phyloP scores from a whole-genome alignment of 2,888 invertebrate species.

The Aphidoletes aphidimyza region DNA sequence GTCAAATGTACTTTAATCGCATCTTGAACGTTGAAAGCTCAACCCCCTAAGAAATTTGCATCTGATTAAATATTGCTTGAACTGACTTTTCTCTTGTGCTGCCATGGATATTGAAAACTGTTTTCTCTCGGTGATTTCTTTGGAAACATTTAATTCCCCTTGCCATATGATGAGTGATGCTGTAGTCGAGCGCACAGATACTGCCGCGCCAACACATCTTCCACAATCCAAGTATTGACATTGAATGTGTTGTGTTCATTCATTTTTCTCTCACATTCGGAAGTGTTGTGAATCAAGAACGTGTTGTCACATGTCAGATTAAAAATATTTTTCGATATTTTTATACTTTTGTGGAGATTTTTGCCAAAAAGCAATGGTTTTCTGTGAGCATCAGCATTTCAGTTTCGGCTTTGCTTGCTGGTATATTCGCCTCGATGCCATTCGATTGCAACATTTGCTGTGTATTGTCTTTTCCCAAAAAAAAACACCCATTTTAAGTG shows the following conservation, averaged over 20 bases:
- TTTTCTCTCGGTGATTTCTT: background rate
- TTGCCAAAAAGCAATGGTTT: background rate
- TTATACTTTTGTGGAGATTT: too few relatives aligned
- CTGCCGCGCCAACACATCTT: background rate
- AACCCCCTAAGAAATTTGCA: background rate
- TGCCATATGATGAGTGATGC: too few relatives aligned
- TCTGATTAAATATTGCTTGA: conserved; percentile 30
- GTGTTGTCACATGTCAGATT: conserved; percentile 43
- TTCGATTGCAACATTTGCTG: conserved; percentile 28
- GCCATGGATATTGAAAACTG: conserved; percentile 6
- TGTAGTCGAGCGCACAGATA: too few relatives aligned
- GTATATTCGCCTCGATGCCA: too few relatives aligned
- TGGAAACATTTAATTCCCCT: background rate
- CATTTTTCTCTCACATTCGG: background rate
- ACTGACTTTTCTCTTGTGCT: too few relatives aligned
- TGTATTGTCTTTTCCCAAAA: background rate
- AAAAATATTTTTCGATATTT: conserved; percentile 44
- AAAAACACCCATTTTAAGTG: conserved; percentile 11
- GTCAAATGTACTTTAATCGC: background rate
- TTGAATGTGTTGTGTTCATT: conserved; percentile 7
- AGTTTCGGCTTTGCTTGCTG: background rate
- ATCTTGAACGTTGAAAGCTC: background rate
- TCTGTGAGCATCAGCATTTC: conserved; percentile 35
- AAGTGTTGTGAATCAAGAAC: background rate
- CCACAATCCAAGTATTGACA: background rate